Evolutionary conservation across 2,888 invertebrate genomes (phyloP).

Genomic region (Opisthograptis luteolata): DNA sequence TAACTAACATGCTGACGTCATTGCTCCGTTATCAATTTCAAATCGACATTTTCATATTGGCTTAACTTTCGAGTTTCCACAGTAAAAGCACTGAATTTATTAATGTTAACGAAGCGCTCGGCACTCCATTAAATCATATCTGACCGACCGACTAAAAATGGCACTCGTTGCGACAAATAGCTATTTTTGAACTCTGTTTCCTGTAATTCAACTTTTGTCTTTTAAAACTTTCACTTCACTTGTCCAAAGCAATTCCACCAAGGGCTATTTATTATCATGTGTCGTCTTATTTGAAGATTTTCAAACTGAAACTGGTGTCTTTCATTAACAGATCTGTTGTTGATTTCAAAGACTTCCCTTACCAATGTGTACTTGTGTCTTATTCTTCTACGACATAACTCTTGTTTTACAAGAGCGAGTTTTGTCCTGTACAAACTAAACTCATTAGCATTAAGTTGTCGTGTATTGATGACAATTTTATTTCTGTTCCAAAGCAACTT

Average conservation of each 20-base stretch:
- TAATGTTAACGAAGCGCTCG: constrained; percentile 77
- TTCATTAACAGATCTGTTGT: no score
- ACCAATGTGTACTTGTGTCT: no score
- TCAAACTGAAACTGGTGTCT: no score
- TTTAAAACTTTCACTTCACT: background rate
- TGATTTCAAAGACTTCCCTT: no score
- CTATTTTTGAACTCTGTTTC: constrained; percentile 56
- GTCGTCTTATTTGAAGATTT: no score
- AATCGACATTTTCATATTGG: background rate
- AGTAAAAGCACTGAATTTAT: constrained; percentile 69
- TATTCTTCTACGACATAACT: no score
- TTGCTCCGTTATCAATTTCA: no score
- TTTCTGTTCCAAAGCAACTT: constrained; percentile 45
- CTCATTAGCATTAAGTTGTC: constrained; percentile 59
- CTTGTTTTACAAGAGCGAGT: constrained; percentile 1
- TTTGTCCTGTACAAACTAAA: constrained; percentile 42
- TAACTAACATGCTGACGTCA: no score
- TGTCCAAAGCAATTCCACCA: no score
- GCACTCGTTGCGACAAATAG: constrained; percentile 59
- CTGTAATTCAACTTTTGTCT: constrained; percentile 37
- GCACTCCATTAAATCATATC: constrained; percentile 79
- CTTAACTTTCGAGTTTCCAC: constrained; percentile 14
- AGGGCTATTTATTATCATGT: no score
- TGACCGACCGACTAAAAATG: constrained; percentile 77
- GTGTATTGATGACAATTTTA: constrained; percentile 60